A percentile compares a stretch with the other conserved stretches of the same genome.
These are phyloP conservation scores for Microdon myrmicae DNA, from an alignment of 2,888 invertebrate genomes.

Conservation along the genomic window DNA sequence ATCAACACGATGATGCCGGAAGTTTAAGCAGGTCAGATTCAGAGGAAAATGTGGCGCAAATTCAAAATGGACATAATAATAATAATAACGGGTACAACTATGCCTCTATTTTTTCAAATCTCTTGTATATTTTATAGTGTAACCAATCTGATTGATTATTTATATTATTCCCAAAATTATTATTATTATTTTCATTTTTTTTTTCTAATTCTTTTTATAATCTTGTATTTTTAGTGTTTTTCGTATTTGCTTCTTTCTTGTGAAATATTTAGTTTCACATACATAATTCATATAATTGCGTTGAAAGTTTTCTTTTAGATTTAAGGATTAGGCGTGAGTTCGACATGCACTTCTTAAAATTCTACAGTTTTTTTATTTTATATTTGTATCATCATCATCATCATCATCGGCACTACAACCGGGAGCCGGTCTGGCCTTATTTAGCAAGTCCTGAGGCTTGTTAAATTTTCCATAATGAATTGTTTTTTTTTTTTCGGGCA, in stretches of 20 bases:
- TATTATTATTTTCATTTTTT: slow-evolving; percentile 50
- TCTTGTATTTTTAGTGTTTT: neutral
- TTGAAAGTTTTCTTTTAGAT: too few relatives aligned
- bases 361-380: too few relatives aligned
- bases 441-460: too few relatives aligned
- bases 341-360: too few relatives aligned
- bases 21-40: slow-evolving; percentile 91
- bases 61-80: slow-evolving; percentile 68
- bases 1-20: slow-evolving; percentile 69
- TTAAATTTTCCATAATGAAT: too few relatives aligned
- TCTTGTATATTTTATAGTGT: slow-evolving; percentile 15
- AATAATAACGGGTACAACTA: slow-evolving; percentile 68
- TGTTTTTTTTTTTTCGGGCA: too few relatives aligned
- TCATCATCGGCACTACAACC: too few relatives aligned
- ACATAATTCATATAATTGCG: too few relatives aligned
- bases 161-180: slow-evolving; percentile 35
- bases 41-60: slow-evolving; percentile 83
- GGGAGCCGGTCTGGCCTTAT: too few relatives aligned
- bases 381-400: too few relatives aligned
- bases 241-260: neutral
- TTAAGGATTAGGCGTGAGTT: too few relatives aligned
- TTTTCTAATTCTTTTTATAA: neutral
- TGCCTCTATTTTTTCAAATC: slow-evolving; percentile 46
- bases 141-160: neutral
- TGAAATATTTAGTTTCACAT: neutral